Base-by-base conservation (phyloP, 2,797 vertebrate species). In the Gymnothorax reevesii region DNA sequence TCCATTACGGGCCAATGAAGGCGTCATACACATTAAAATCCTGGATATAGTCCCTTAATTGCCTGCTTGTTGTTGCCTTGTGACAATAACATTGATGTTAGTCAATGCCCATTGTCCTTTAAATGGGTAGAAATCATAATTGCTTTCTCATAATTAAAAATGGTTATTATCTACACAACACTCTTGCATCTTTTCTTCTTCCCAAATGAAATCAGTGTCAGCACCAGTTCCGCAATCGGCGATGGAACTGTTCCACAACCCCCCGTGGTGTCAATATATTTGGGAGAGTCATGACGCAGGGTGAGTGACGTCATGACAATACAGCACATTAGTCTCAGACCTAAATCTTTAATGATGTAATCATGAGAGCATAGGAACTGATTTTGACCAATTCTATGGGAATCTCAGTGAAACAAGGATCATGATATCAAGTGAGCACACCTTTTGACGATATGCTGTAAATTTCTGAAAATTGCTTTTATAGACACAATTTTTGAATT, bases 191-290 rank as follows among this genome's bases (percentile, higher is more conserved):
- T 1, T 59, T 7, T 83, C 52, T 33, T 82, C 59, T 84, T 1
- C 25, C 82, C n/a, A 69, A 89, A 66, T 57, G 57, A 84, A 79
- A 10, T 54, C 88, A 97, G 94, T 96, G 96, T 87, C 96, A 97
- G 91, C 94, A 95, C 88, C 96, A 97, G 93, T 96, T 96, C 89
- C 94, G 94, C 87, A 95, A 96, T 86, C 90, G 85, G 22, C 86
- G 88, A 3, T 97, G 96, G 96, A 97, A 96, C 90, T 97, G 97
- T 89, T 97, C 96, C 88, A 96, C 92, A 25, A 94, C 96, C 82
- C 94, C 95, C 87, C 95, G 96, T 87, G 96, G 94, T 57, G 94
- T 97, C 93, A 97, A 96, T 57, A 91, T 94, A 66, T 97, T 97
- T 0, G 92, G 95, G 89, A 93, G 95, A 91, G 94, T 95, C 17